Conservation (phyloP, 2,797 vertebrate genomes). For the Phoeniculus purpureus region DNA sequence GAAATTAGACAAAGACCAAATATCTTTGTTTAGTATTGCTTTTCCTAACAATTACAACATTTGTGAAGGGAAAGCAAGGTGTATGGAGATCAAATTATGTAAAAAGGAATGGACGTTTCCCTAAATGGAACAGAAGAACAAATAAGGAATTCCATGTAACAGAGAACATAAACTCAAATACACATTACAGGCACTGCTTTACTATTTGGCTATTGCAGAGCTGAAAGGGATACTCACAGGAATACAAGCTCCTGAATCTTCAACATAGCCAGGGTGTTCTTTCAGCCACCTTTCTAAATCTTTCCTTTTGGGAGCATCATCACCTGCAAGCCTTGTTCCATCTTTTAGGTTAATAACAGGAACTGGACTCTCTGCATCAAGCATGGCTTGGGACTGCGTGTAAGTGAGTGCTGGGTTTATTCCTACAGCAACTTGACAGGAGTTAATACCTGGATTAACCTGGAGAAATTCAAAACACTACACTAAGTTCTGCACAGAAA, state of each 20-base stretch:
- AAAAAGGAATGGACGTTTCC: neutral
- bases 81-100: neutral
- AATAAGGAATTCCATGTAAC: neutral
- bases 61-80: neutral
- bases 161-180: neutral
- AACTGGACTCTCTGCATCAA: constrained; percentile 89
- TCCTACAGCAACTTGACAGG: constrained; percentile 81
- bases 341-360: constrained; percentile 98
- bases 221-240: constrained; percentile 82
- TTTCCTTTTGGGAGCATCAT: constrained; percentile 93
- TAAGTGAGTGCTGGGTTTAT: constrained; percentile 74
- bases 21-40: neutral
- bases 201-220: neutral
- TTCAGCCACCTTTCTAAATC: constrained; percentile 94
- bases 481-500: neutral
- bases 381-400: constrained; percentile 76
- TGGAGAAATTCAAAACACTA: constrained; percentile 61
- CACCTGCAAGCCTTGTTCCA: constrained; percentile 95
- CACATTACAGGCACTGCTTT: neutral
- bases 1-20: neutral
- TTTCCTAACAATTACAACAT: neutral
- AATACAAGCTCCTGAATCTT: constrained; percentile 94
- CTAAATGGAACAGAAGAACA: neutral
- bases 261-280: constrained; percentile 95
- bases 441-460: constrained; percentile 85